Percentiles rank a stretch among this genome's conserved stretches.
Conservation (phyloP, 2,797 vertebrate species). For the Dallia pectoralis region DNA sequence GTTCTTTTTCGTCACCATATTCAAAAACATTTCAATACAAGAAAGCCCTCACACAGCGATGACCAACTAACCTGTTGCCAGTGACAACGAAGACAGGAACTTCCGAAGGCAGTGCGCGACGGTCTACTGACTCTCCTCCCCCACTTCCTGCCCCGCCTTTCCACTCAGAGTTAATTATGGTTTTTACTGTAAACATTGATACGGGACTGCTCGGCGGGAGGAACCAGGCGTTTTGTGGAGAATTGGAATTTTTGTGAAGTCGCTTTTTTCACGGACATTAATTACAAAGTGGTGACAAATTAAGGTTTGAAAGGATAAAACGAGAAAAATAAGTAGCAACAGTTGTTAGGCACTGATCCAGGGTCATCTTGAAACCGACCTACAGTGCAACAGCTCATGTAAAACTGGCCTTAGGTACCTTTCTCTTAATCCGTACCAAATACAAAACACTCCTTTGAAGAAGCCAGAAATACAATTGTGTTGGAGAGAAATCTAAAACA, state of each 20-base stretch:
- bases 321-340: too few relatives aligned
- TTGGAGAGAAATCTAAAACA: conserved; percentile 15
- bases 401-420: not conserved
- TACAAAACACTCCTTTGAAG: not conserved
- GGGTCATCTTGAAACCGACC: not conserved
- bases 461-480: not conserved
- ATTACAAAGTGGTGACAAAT: too few relatives aligned
- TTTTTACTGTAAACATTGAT: conserved; percentile 37
- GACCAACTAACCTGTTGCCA: conserved; percentile 43
- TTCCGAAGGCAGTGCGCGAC: conserved; percentile 21
- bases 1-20: conserved; percentile 64
- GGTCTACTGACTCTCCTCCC: conserved; percentile 55
- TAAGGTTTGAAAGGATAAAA: too few relatives aligned
- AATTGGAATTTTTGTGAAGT: too few relatives aligned
- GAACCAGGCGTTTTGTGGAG: conserved; percentile 34
- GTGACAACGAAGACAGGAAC: conserved; percentile 27
- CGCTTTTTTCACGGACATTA: too few relatives aligned
- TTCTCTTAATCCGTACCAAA: not conserved
- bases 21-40: conserved; percentile 34
- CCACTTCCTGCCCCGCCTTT: conserved; percentile 75
- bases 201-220: conserved; percentile 33
- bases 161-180: conserved; percentile 69
- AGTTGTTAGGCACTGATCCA: not conserved
- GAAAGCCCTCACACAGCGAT: not conserved
- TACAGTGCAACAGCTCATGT: not conserved